These are phyloP conservation scores for Phodopus roborovskii DNA, from an alignment of 2,113 vertebrate genomes.

Conservation along the genomic window DNA sequence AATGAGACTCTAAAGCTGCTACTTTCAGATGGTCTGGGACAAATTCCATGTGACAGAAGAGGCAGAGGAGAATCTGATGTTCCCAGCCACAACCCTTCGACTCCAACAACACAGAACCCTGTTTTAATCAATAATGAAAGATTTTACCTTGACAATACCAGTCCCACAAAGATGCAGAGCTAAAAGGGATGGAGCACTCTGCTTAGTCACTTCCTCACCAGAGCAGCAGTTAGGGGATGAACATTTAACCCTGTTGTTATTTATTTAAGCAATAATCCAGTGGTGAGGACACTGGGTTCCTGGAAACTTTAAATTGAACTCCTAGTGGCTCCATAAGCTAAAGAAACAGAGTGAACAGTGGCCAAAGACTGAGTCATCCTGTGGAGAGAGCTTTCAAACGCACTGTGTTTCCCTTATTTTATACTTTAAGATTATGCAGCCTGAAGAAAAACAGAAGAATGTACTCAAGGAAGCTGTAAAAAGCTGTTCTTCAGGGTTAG, in stretches of 20 bases:
- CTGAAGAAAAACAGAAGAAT: constrained; percentile 28
- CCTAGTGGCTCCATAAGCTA: constrained; percentile 43
- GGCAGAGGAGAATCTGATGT: background rate
- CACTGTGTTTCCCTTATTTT: background rate
- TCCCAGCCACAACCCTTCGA: background rate
- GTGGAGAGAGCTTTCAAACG: constrained; percentile 55
- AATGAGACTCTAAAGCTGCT: constrained; percentile 1
- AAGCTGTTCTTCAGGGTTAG: background rate
- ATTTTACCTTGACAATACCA: background rate
- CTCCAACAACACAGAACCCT: background rate
- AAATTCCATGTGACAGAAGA: background rate
- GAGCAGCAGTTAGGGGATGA: background rate
- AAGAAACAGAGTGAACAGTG: constrained; percentile 50
- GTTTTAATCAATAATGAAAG: constrained; percentile 31
- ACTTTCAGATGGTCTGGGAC: background rate
- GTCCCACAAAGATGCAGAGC: background rate
- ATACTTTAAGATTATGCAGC: constrained; percentile 14
- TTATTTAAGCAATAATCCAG: constrained; percentile 67
- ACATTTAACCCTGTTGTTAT: constrained; percentile 50
- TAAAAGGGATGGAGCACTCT: background rate
- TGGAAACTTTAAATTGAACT: constrained; percentile 66
- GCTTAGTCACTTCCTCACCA: constrained; percentile 53
- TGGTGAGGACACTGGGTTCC: constrained; percentile 21
- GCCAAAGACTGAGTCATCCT: constrained; percentile 70
- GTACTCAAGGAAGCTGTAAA: background rate